These are phyloP conservation scores for Aphelinus certus DNA, from an alignment of 1,140 invertebrate genomes.

Conservation along the genomic window DNA sequence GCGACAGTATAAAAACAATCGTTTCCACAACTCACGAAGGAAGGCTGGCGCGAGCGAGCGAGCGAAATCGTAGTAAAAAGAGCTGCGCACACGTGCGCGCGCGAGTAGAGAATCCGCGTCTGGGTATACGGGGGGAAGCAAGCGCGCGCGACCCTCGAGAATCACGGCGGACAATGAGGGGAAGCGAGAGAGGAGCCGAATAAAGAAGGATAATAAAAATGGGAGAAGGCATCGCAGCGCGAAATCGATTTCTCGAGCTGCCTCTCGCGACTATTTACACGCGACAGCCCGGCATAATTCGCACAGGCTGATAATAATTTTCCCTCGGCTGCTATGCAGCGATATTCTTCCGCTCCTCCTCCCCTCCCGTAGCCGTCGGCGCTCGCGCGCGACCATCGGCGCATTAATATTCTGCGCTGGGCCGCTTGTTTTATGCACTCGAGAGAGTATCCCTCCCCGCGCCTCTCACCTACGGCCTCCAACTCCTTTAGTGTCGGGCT, in stretches of 20 bases:
- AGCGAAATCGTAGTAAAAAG: no score
- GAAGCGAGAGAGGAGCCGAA: neutral
- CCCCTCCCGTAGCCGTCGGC: neutral
- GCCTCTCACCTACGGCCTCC: neutral
- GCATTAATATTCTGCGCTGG: conserved; percentile 5
- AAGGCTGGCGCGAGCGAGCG: no score
- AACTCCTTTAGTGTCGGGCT: neutral
- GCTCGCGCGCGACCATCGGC: neutral
- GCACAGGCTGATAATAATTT: conserved; percentile 11
- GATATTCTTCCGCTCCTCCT: neutral
- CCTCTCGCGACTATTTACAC: conserved; percentile 8
- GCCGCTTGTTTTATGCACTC: conserved; percentile 10
- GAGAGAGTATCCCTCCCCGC: neutral
- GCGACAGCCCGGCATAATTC: conserved; percentile 12
- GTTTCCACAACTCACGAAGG: no score
- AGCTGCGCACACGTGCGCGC: no score
- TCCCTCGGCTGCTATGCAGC: neutral
- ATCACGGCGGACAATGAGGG: conserved; percentile 8
- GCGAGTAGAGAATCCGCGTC: no score
- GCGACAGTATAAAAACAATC: no score
- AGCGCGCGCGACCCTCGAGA: neutral
- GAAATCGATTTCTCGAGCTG: conserved; percentile 12
- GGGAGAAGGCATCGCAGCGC: neutral
- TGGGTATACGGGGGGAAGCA: neutral
- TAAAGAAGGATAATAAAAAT: neutral